Evolutionary conservation across 2,797 vertebrate genomes (phyloP), one percentile per base, ranked within the genome.

Genomic region (Balearica regulorum): DNA sequence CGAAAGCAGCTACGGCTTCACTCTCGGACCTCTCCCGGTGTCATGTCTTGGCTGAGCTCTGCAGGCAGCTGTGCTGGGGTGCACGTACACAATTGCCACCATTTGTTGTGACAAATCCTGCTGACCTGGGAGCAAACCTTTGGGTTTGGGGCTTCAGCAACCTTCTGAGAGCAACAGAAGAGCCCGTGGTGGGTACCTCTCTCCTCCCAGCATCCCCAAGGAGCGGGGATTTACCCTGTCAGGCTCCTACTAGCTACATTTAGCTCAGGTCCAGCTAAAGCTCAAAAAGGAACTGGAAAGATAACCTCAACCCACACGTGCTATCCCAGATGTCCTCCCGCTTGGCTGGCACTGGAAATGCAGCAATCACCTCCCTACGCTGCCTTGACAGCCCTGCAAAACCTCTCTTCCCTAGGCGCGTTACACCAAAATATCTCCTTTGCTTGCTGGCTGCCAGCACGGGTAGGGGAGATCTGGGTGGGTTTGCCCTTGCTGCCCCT

Each of bases 1-100:
- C 1, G 1, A 26, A 58, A 60, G 49, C 29, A 43, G 33, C 35
- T 2, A 0, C 0, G 0, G 49, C 29, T 54, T 72, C 2, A 0
- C n/a, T 15, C 31, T 51, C 48, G 25, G 65, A 26, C 13, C 10
- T 77, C 33, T 73, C 39, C 51, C 28, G 13, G 60, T 24, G 43
- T 55, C 1, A 0, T 0, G 4, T 48, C 65, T 66, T 66, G 66
- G 13, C 13, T 89, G 48, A 84, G 57, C 28, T 76, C 82, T 69
- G 70, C 75, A 82, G 57, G 57, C 43, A 70, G 43, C 33, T 65
- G 55, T 80, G 55, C 77, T 78, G 73, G 25, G 61, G 7, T 22
- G 48, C 66, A 83, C 0, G 0, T 44, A 43, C 31, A 15, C 24
- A 4, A 73, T 33, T n/a, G 11, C 10, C 41, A 72, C 37, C 18